Conservation (phyloP, 2,113 vertebrate species). For the Neoarius graeffei region DNA sequence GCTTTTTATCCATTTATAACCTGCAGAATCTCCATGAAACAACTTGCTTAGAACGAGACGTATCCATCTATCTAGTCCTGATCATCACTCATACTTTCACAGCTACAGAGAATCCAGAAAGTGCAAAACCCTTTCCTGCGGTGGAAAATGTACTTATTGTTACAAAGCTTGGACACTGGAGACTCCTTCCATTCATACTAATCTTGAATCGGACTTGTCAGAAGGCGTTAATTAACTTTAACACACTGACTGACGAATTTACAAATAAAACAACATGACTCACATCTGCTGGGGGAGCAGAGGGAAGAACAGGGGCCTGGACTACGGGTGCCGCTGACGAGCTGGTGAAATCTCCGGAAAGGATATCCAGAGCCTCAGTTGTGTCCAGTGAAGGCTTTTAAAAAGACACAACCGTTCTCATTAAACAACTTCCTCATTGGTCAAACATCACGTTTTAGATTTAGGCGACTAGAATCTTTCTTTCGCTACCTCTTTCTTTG, state of each 20-base stretch:
- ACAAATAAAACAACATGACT: neutral
- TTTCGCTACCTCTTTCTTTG: constrained; percentile 47
- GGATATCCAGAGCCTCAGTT: constrained; percentile 52
- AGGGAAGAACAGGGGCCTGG: constrained; percentile 33
- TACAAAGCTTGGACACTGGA: neutral
- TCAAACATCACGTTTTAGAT: neutral
- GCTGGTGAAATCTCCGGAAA: constrained; percentile 52
- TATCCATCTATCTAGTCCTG: neutral
- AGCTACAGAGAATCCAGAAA: neutral
- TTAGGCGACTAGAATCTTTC: neutral
- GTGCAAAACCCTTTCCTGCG: neutral
- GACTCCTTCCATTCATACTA: neutral
- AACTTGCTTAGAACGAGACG: neutral
- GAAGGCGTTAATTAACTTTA: neutral
- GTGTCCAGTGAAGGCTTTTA: constrained; percentile 53
- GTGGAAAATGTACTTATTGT: neutral
- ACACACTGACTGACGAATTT: neutral
- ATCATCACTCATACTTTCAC: neutral
- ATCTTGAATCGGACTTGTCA: neutral
- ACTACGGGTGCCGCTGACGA: constrained; percentile 17
- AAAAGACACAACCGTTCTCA: neutral
- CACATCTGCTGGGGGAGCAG: constrained; percentile 57
- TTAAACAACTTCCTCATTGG: neutral
- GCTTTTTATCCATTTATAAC: neutral
- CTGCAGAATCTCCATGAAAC: neutral